Conservation (phyloP, 2,888 invertebrate species). For the Glaucopsyche alexis region DNA sequence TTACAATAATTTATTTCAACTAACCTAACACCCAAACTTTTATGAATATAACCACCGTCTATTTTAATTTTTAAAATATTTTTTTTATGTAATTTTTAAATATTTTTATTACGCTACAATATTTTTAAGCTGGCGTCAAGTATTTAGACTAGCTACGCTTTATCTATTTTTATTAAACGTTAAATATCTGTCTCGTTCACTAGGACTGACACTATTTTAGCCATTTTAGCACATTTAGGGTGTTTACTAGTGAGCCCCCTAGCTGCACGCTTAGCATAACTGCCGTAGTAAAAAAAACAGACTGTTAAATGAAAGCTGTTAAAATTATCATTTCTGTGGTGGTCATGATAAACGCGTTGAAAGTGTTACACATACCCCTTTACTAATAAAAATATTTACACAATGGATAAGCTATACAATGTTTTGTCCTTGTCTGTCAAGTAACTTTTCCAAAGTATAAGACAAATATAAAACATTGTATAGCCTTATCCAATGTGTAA, state of each 20-base stretch:
- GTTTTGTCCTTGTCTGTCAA: too few species aligned
- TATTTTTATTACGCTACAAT: slow-evolving; percentile 28
- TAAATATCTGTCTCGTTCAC: slow-evolving; percentile 9
- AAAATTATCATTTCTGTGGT: too few species aligned
- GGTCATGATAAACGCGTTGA: too few species aligned
- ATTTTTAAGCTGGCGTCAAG: slow-evolving; percentile 43
- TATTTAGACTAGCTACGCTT: slow-evolving; percentile 53
- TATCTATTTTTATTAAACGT: slow-evolving; percentile 22
- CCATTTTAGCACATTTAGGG: slow-evolving; percentile 18
- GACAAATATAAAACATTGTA: too few species aligned
- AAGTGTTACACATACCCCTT: too few species aligned
- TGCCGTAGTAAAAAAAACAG: too few species aligned
- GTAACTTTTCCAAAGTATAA: too few species aligned
- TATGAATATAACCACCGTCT: slow-evolving; percentile 49
- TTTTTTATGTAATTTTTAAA: slow-evolving; percentile 28
- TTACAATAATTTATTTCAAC: slow-evolving; percentile 10
- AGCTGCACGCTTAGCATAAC: too few species aligned
- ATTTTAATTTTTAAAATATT: slow-evolving; percentile 33
- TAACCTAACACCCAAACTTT: slow-evolving; percentile 51
- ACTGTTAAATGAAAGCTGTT: too few species aligned
- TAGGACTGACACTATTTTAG: slow-evolving; percentile 21
- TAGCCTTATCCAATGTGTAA: too few species aligned
- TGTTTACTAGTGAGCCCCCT: slow-evolving; percentile 3
- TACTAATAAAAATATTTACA: too few species aligned
- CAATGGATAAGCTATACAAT: too few species aligned